Percentiles rank a stretch among this genome's conserved stretches.
Conservation (phyloP, 2,888 invertebrate species). For the Ditula angustiorana region DNA sequence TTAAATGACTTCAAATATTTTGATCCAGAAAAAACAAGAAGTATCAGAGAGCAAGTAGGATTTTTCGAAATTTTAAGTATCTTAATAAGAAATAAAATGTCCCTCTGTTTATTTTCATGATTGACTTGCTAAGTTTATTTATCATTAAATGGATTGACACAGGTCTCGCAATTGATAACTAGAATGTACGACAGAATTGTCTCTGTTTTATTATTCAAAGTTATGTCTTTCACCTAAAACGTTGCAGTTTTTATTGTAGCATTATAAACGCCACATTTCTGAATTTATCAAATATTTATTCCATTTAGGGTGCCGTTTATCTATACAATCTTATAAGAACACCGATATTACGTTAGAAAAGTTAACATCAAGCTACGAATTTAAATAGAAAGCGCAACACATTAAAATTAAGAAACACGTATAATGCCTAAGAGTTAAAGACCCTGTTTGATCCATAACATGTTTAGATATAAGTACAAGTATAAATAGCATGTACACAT, state of each 20-base stretch:
- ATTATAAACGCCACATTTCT: neutral
- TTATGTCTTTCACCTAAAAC: neutral
- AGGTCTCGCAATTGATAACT: neutral
- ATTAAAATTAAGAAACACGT: constrained; percentile 45
- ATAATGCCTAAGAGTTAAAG: constrained; percentile 76
- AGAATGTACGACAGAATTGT: neutral
- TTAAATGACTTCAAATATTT: too few relatives aligned
- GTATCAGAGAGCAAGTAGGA: too few relatives aligned
- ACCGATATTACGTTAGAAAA: constrained; percentile 33
- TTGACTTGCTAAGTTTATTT: neutral
- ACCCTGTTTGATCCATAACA: constrained; percentile 83
- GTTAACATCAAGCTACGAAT: constrained; percentile 33
- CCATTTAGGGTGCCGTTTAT: constrained; percentile 22
- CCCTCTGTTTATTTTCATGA: neutral
- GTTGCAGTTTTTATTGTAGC: neutral
- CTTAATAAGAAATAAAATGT: too few relatives aligned
- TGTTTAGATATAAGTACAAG: constrained; percentile 69
- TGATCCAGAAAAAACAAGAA: too few relatives aligned
- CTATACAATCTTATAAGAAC: constrained; percentile 34
- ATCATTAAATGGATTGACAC: too few relatives aligned
- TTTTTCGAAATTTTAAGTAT: too few relatives aligned
- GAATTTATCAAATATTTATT: neutral
- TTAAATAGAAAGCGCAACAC: constrained; percentile 36
- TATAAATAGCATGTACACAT: constrained; percentile 45
- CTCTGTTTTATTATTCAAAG: neutral